Evolutionary conservation across 1,140 invertebrate genomes (phyloP), one percentile per base, ranked within the genome.

Genomic region (Aphis craccivora): DNA sequence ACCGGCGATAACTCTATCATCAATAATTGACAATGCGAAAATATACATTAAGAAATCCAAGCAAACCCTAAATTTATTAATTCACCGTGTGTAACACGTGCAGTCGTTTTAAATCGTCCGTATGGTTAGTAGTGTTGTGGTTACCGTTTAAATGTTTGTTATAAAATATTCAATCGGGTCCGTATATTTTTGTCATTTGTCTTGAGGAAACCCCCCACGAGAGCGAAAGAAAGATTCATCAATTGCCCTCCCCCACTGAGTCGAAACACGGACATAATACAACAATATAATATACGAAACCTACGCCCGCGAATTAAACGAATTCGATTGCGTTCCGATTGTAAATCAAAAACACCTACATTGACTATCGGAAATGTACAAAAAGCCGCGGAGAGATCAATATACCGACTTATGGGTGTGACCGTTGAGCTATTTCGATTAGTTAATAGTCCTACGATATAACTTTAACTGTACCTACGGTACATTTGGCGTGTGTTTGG

Each of bases 311-410:
- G 40, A 84, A 84, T 84, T 40, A 84, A 40, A 84, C 81, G 81
- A 11, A 84, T 23, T 43, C 23, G 40, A 23, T 40, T 40, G 37
- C 37, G 22, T 14, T 84, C 37, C 37, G 37, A 84, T 43, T 84
- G 83, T 84, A 40, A 84, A 84, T 84, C 23, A 40, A 84, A 84
- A 84, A 84, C 83, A 84, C 83, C 83, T 84, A 84, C 83, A 84
- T 84, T 84, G 23, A 8, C 22, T 40, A 40, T 84, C 37, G 37
- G 22, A 84, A 84, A 84, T 25, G 35, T 84, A 40, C 22, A 43
- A 84, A 43, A 84, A 84, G 37, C 40, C 83, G 40, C 22, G 22
- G 37, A 84, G 83, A 84, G 83, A 84, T 40, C 23, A 40, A 51
- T 37, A 22, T 40, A 25, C 23, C 83, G 35, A 84, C 40, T 43